Evolutionary conservation across 2,113 vertebrate species (phyloP), one percentile per base, ranked within the genome.

Genomic region (Pelecanoides urinatrix): DNA sequence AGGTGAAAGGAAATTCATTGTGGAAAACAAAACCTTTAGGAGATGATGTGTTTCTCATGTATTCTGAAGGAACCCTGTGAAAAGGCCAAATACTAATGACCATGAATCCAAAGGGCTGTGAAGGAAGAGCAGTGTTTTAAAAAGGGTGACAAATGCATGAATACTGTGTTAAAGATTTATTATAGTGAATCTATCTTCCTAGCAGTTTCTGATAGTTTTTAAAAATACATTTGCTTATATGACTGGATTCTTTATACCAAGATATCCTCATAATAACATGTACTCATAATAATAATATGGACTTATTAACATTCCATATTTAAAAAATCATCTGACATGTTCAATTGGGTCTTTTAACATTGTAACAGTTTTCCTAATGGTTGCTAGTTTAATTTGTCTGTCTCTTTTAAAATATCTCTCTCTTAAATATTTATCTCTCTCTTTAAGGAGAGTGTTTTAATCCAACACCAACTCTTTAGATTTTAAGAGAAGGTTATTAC

Each of bases 401-500:
- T 91, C 70, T 92, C 47, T 94, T 93, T 58, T 45, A 80, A 95
- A 95, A 85, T 94, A 71, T 61, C 10, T 58, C 32, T 76, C 34
- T 79, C 81, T 96, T 59, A 96, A 95, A 95, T 87, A 94, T 92
- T 95, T 87, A n/a, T 89, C 13, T 73, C 23, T 68, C 30, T 85
- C 53, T 91, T 87, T 86, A 92, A 85, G 55, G 15, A 34, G 7
- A 10, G 15, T 85, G 29, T 73, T 95, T 92, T 89, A 92, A 86
- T 70, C 23, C 55, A 85, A 65, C 27, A n/a, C 21, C 16, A 87
- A 52, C 32, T 90, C 40, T 85, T 87, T 44, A 38, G 25, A 72
- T 86, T 94, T 95, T 71, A 90, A 87, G 71, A 79, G 44, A 92
- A 81, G 49, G 38, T 91, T 93, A 96, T 96, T 96, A 83, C 47